These are phyloP conservation scores for Periparus ater DNA, from an alignment of 2,797 vertebrate species.

Conservation along the genomic window DNA sequence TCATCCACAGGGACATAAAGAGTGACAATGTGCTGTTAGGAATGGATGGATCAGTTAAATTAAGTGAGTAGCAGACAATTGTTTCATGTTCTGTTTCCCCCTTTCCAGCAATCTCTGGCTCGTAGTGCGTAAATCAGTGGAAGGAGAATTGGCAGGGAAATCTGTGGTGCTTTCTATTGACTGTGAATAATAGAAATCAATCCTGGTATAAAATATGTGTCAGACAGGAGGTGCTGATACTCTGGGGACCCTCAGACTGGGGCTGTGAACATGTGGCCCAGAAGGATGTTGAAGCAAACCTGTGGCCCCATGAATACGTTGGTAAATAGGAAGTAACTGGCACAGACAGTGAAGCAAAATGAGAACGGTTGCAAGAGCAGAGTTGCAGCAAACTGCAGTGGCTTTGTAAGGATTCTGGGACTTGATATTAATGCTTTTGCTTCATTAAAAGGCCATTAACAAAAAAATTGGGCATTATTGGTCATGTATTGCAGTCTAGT, in stretches of 20 bases:
- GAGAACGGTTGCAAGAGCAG: not conserved
- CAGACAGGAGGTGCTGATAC: not conserved
- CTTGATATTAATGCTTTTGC: not conserved
- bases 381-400: not conserved
- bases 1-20: slow-evolving; percentile 99
- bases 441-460: not conserved
- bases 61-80: slow-evolving; percentile 84
- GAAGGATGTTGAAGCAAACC: not conserved
- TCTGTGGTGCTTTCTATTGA: not conserved
- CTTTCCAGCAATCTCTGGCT: not conserved
- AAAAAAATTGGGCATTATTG: not conserved
- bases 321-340: not conserved
- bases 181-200: not conserved
- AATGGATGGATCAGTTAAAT: slow-evolving; percentile 98
- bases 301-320: not conserved
- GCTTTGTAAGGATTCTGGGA: not conserved
- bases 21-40: slow-evolving; percentile 97
- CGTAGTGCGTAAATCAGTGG: accelerated
- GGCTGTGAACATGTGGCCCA: accelerated
- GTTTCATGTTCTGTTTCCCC: not conserved
- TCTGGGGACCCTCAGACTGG: not conserved
- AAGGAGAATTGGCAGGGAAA: not conserved
- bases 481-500: not conserved
- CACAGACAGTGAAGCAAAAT: not conserved
- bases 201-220: not conserved